A percentile compares a stretch with the other conserved stretches of the same genome.
These are phyloP conservation scores for Brachionus calyciflorus DNA, from an alignment of 1,140 invertebrate genomes.

Conservation along the genomic window DNA sequence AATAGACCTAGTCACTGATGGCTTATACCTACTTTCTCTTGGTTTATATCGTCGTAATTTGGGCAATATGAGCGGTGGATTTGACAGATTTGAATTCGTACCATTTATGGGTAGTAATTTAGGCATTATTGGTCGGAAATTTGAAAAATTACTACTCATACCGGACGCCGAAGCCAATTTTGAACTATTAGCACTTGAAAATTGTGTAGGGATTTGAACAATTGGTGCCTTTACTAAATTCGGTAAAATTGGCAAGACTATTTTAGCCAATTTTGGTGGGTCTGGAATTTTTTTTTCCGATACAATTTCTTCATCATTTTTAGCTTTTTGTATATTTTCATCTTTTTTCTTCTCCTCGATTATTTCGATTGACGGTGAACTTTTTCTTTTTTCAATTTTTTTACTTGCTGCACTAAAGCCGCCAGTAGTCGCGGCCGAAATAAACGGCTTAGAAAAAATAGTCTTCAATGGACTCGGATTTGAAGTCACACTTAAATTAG, in stretches of 20 bases:
- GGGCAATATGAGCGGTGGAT: not conserved
- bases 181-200: constrained; percentile 10
- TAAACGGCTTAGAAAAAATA: constrained; percentile 25
- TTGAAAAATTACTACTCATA: constrained; percentile 1
- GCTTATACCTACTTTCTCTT: no score
- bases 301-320: not conserved
- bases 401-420: constrained; percentile 11
- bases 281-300: not conserved
- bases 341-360: not conserved
- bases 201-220: constrained; percentile 25
- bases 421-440: not conserved
- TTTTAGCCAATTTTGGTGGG: not conserved
- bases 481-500: no score
- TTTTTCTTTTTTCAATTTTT: constrained; percentile 5
- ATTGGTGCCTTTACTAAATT: constrained; percentile 16
- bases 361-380: not conserved
- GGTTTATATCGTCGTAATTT: not conserved
- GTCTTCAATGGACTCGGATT: not conserved
- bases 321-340: not conserved
- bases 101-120: constrained; percentile 18
- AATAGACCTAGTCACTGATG: not conserved
- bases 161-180: constrained; percentile 3
- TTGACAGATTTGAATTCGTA: not conserved
- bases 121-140: constrained; percentile 25
- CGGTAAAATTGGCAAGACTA: not conserved